These are phyloP conservation scores for Trachelipus rathkii DNA, from an alignment of 1,140 invertebrate species.

Conservation along the genomic window DNA sequence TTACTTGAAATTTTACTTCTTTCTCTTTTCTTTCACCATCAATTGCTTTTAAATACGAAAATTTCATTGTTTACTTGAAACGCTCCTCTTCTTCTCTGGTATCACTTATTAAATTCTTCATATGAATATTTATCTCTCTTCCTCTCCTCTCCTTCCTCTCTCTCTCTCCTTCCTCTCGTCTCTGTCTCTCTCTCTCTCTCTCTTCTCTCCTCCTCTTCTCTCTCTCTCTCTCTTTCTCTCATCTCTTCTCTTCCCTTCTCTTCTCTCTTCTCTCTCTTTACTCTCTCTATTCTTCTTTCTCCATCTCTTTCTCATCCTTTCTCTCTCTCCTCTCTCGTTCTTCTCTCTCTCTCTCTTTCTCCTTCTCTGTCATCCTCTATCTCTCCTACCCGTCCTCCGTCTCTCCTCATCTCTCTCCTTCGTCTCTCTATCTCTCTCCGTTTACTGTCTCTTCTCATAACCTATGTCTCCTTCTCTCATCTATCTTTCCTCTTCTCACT, in stretches of 20 bases:
- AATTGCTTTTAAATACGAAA: no score
- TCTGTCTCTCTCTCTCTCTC: no score
- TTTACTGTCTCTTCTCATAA: not conserved
- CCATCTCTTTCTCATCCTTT: not conserved
- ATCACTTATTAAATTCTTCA: no score
- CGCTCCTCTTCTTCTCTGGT: no score
- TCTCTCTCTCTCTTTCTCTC: not conserved
- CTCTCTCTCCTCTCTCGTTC: not conserved
- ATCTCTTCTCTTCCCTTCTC: not conserved
- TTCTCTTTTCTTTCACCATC: no score
- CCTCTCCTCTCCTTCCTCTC: no score
- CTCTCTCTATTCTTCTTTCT: no score
- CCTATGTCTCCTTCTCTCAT: not conserved
- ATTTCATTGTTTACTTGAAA: no score
- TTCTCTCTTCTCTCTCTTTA: not conserved
- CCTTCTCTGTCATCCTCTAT: not conserved
- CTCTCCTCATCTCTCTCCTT: not conserved
- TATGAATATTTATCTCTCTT: no score
- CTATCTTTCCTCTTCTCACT: not conserved
- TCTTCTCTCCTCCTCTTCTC: no score
- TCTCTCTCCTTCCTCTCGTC: no score
- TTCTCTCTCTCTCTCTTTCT: not conserved
- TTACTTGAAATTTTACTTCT: no score
- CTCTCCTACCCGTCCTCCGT: not conserved
- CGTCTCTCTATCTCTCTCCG: not conserved